Evolutionary conservation across 1,140 invertebrate genomes (phyloP).

Genomic region (Nasonia giraulti): DNA sequence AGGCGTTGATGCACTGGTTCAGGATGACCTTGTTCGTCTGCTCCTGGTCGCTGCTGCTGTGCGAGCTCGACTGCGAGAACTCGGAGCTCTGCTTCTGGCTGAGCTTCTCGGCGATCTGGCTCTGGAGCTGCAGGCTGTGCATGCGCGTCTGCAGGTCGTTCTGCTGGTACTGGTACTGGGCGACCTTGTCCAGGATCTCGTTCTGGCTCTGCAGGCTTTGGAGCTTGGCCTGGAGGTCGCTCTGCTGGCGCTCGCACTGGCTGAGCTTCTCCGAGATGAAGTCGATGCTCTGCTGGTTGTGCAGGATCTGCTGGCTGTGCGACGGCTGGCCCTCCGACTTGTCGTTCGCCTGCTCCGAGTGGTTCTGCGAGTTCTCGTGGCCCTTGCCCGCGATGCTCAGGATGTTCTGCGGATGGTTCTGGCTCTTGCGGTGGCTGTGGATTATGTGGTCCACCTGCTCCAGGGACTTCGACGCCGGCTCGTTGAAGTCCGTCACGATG

Average conservation of each 20-base stretch:
- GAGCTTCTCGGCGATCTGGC: conserved; percentile 62
- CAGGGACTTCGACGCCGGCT: conserved; percentile 59
- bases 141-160: conserved; percentile 67
- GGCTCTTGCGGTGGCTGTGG: conserved; percentile 70
- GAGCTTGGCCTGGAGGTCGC: conserved; percentile 69
- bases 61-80: conserved; percentile 38
- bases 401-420: conserved; percentile 58
- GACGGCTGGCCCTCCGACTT: conserved; percentile 52
- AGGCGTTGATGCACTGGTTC: conserved; percentile 41
- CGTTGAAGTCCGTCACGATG: conserved; percentile 68
- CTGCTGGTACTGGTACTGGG: conserved; percentile 68
- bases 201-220: conserved; percentile 72
- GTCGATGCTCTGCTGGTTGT: conserved; percentile 71
- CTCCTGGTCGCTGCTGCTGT: conserved; percentile 25
- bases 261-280: conserved; percentile 70
- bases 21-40: conserved; percentile 46
- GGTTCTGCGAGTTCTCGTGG: conserved; percentile 61
- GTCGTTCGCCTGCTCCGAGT: conserved; percentile 57
- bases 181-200: conserved; percentile 71
- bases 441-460: conserved; percentile 72
- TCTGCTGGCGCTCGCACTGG: conserved; percentile 71
- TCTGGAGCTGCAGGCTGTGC: conserved; percentile 65
- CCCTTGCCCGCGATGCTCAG: conserved; percentile 64
- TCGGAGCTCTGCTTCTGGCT: conserved; percentile 57
- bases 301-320: conserved; percentile 55